Conservation (phyloP, 2,113 vertebrate species). For the Puma concolor region DNA sequence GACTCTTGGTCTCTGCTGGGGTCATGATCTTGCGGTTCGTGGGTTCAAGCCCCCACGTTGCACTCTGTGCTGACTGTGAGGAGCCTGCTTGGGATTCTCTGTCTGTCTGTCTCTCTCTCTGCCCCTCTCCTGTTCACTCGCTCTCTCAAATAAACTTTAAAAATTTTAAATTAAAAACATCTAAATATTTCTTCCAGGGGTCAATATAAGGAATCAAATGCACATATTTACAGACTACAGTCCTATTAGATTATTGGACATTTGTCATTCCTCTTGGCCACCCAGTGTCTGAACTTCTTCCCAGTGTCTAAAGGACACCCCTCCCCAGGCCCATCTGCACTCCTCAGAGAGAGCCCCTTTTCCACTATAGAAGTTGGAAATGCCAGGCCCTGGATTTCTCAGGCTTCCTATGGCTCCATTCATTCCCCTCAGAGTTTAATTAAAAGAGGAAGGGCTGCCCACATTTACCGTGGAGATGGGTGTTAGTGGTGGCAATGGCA, state of each 20-base stretch:
- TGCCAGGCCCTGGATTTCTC: neutral
- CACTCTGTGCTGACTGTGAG: too few species aligned
- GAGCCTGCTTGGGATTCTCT: too few species aligned
- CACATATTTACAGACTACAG: neutral
- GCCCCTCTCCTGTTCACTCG: too few species aligned
- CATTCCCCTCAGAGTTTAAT: neutral
- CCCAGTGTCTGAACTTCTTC: neutral
- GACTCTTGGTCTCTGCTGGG: too few species aligned
- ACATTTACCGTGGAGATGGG: neutral
- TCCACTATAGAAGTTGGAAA: neutral
- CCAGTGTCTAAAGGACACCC: neutral
- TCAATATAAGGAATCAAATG: neutral
- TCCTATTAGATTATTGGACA: neutral
- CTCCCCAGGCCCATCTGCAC: neutral
- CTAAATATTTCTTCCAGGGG: neutral
- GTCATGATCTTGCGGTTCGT: too few species aligned
- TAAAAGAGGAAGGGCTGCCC: neutral
- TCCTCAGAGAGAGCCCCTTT: neutral
- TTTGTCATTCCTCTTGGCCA: neutral
- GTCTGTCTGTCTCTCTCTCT: too few species aligned
- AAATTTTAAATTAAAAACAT: neutral
- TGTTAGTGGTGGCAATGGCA: neutral
- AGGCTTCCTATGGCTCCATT: neutral
- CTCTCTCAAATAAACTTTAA: too few species aligned
- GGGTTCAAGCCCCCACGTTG: too few species aligned